Percentiles rank a stretch among this genome's conserved stretches.
These are phyloP conservation scores for Microctenopoma lineatum DNA, from an alignment of 2,797 vertebrate species.

Conservation along the genomic window DNA sequence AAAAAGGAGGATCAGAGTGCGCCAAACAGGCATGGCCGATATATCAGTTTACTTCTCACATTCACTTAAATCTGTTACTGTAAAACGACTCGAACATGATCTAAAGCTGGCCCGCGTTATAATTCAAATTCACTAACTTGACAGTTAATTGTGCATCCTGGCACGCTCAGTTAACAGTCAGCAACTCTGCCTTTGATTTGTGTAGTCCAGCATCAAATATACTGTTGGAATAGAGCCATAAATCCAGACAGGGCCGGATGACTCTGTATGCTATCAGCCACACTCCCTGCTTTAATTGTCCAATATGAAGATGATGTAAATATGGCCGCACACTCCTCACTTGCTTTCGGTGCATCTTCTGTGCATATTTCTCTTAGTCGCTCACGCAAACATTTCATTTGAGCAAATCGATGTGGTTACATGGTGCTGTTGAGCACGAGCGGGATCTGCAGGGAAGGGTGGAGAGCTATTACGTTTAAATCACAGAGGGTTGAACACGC, in stretches of 20 bases:
- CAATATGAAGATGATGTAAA: constrained; percentile 57
- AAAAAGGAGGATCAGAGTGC: neutral
- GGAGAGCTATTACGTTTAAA: constrained; percentile 34
- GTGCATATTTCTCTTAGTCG: constrained; percentile 13
- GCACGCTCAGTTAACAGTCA: constrained; percentile 77
- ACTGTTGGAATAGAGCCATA: constrained; percentile 67
- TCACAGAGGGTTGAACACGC: constrained; percentile 41
- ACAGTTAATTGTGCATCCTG: constrained; percentile 78
- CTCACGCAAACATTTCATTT: constrained; percentile 19
- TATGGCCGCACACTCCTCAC: constrained; percentile 29
- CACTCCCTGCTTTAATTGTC: constrained; percentile 63
- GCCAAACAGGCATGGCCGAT: neutral
- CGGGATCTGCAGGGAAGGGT: constrained; percentile 26
- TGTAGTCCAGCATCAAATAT: constrained; percentile 70
- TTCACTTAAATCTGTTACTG: neutral
- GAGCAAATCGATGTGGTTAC: constrained; percentile 41
- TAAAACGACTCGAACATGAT: neutral
- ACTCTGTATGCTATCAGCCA: constrained; percentile 34
- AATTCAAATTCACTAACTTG: neutral
- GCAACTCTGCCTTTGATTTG: constrained; percentile 84
- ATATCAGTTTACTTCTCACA: neutral
- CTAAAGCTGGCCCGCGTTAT: neutral
- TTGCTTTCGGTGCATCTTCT: constrained; percentile 7
- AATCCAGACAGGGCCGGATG: constrained; percentile 59
- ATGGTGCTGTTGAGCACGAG: constrained; percentile 19